Evolutionary conservation across 2,113 vertebrate species (phyloP).

Genomic region (Todiramphus chloris): DNA sequence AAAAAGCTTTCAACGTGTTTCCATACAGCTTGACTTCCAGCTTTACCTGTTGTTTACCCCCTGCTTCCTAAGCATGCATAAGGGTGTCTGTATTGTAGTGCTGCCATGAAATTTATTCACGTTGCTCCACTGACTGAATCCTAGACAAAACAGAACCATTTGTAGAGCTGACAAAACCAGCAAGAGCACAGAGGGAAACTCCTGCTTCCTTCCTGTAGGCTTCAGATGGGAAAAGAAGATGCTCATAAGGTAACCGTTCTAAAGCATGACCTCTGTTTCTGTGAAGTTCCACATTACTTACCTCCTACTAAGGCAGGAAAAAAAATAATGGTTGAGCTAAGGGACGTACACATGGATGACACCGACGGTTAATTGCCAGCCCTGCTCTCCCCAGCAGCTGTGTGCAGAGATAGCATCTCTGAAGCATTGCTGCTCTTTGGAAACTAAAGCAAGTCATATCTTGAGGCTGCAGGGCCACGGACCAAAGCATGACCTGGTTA

Average conservation of each 20-base stretch:
- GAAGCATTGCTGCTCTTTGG: not conserved
- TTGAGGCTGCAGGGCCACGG: not conserved
- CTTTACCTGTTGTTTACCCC: not conserved
- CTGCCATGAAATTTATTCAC: not conserved
- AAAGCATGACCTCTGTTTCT: not conserved
- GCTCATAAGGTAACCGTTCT: not conserved
- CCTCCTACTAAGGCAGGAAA: not conserved
- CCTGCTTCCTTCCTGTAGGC: not conserved
- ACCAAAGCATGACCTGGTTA: constrained; percentile 15
- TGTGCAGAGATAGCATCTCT: not conserved
- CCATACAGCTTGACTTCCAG: not conserved
- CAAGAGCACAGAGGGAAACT: not conserved
- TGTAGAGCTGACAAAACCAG: not conserved
- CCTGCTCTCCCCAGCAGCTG: not conserved
- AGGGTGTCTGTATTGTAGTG: not conserved
- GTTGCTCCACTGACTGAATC: not conserved
- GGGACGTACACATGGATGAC: not conserved
- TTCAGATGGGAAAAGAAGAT: not conserved
- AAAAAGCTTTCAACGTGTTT: not conserved
- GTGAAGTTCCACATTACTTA: not conserved
- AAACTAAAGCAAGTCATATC: not conserved
- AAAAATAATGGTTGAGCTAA: not conserved
- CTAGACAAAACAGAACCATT: not conserved
- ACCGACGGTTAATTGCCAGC: not conserved
- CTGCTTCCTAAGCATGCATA: not conserved